Evolutionary conservation across 1,140 invertebrate genomes (phyloP), one percentile per base, ranked within the genome.

Genomic region (Hypothenemus hampei): DNA sequence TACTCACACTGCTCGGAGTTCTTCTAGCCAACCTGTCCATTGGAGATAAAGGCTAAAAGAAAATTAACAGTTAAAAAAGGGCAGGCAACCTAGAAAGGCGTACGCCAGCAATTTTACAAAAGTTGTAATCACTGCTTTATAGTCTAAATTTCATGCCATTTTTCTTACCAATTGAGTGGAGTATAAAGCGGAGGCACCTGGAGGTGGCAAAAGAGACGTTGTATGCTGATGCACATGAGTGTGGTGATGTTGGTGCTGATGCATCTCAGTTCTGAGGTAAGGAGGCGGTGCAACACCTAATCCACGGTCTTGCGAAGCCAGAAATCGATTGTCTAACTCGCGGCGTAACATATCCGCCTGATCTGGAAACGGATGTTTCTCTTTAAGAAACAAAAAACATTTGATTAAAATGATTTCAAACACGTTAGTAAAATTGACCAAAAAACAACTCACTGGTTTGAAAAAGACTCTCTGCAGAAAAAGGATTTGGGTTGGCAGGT

Each of bases 241-340:
- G 70, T 91, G 89, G 64, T 91, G 88, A 73, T 92, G 89, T 69
- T 92, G 89, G 77, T 92, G 89, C 74, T 92, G 89, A 72, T 92
- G 89, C 81, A 91, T 85, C 72, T 92, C 88, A 8, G 86, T 87
- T 59, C 89, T 80, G 60, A 89, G 75, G 69, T 85, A 91, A 15
- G 85, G 82, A 23, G 82, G 78, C 36, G 79, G 73, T 58, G 61
- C 67, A 6, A 69, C 68, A 22, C 76, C 76, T 56, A 63, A 56
- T 19, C 76, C 76, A 49, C 83, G 75, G 60, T 87, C 84, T 64
- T 86, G 83, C 4, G 84, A 83, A 8, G 84, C 86, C 61, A 97
- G 76, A 74, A 96, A 94, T 64, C 93, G 79, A 61, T 82, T 90
- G 76, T 96, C 93, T 60, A 97, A 75, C 73, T 97, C 93, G 66